Conservation (phyloP, 1,140 invertebrate species). For the Popillia japonica region DNA sequence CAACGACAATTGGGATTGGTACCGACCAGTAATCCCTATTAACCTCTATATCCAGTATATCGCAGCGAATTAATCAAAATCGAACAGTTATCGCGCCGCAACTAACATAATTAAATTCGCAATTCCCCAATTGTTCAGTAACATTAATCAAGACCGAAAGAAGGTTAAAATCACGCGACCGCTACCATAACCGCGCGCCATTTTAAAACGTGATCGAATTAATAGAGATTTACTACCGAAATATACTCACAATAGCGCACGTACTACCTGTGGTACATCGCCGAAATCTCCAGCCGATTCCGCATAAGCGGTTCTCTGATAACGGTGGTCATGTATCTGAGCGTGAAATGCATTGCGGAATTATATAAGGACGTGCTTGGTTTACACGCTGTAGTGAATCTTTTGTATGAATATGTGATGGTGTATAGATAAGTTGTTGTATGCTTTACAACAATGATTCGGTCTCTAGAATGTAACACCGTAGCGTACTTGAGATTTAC, state of each 20-base stretch:
- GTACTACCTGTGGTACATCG: neutral
- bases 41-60: neutral
- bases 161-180: neutral
- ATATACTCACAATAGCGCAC: neutral
- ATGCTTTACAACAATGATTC: too few species aligned
- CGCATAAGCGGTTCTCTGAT: neutral
- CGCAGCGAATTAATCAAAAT: slow-evolving; percentile 13
- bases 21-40: too few species aligned
- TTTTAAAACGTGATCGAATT: slow-evolving; percentile 28
- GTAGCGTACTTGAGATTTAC: too few species aligned
- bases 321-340: neutral
- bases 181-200: neutral
- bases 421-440: too few species aligned
- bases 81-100: neutral
- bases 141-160: slow-evolving; percentile 5
- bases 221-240: slow-evolving; percentile 19
- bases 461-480: too few species aligned
- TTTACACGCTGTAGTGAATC: neutral
- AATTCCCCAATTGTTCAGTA: slow-evolving; percentile 19
- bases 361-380: slow-evolving; percentile 2
- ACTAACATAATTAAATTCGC: slow-evolving; percentile 24
- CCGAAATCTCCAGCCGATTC: neutral
- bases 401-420: too few species aligned
- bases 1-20: too few species aligned
- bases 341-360: slow-evolving; percentile 26